Conservation (phyloP, 1,140 invertebrate species). For the Ctenoplectra terminalis region DNA sequence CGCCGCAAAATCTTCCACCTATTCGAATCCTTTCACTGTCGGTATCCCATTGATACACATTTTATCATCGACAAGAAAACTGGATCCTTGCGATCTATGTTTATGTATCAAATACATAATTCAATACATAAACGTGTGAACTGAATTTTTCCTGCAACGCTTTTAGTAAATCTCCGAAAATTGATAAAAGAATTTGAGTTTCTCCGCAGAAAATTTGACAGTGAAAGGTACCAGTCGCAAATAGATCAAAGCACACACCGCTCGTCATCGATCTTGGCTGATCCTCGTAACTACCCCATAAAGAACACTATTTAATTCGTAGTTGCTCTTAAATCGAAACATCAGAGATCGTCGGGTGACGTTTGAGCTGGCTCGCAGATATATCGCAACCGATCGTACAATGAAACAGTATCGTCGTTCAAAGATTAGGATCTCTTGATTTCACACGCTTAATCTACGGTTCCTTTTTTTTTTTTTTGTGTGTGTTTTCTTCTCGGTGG, state of each 20-base stretch:
- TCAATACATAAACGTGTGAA: too few relatives aligned
- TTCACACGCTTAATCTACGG: conserved; percentile 47
- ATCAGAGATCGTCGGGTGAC: conserved; percentile 10
- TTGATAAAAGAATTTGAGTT: too few relatives aligned
- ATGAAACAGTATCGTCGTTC: conserved; percentile 8
- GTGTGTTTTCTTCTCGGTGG: not conserved
- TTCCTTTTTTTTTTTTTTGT: conserved; percentile 3
- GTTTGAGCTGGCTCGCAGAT: conserved; percentile 2
- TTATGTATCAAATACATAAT: too few relatives aligned
- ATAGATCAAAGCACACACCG: not conserved
- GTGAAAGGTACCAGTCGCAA: not conserved
- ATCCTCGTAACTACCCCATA: not conserved
- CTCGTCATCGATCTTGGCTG: not conserved
- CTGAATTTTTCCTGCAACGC: too few relatives aligned
- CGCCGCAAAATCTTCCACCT: not conserved
- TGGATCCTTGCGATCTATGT: not conserved
- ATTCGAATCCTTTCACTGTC: not conserved
- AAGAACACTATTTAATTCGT: not conserved
- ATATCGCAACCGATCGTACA: not conserved
- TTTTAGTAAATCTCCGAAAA: too few relatives aligned
- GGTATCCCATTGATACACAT: not conserved
- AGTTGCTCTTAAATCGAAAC: not conserved
- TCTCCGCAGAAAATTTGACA: not conserved
- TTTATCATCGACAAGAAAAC: not conserved
- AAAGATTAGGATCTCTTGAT: conserved; percentile 16